Evolutionary conservation across 1,140 invertebrate species (phyloP).

Genomic region (Pseudomyrmex gracilis): DNA sequence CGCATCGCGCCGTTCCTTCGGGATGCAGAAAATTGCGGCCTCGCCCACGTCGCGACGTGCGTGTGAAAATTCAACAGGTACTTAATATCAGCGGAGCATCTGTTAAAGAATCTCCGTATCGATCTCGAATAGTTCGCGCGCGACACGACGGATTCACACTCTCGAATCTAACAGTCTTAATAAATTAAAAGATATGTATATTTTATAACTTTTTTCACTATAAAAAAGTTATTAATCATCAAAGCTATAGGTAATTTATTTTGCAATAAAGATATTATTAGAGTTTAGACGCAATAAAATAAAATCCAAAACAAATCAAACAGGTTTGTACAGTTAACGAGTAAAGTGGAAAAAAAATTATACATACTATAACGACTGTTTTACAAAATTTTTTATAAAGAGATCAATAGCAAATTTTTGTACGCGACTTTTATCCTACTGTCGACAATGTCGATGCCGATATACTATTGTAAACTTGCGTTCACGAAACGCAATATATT

Average conservation of each 20-base stretch:
- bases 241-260: too few species aligned
- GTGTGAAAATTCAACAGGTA: slow-evolving; percentile 66
- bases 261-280: not conserved
- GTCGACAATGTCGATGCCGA: not conserved
- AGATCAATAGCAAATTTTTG: not conserved
- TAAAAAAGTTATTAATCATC: not conserved
- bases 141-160: too few species aligned
- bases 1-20: slow-evolving; percentile 7
- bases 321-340: too few species aligned
- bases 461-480: slow-evolving; percentile 18
- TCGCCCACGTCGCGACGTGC: not conserved
- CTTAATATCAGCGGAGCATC: slow-evolving; percentile 35
- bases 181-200: not conserved
- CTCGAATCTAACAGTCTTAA: too few species aligned
- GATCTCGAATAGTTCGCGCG: not conserved
- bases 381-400: too few species aligned
- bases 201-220: slow-evolving; percentile 8
- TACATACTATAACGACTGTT: too few species aligned
- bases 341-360: too few species aligned
- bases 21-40: slow-evolving; percentile 39
- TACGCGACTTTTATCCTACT: not conserved
- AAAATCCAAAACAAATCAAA: not conserved
- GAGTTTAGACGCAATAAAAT: not conserved
- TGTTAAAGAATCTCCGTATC: not conserved
- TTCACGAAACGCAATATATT: slow-evolving; percentile 36